A percentile compares a stretch with the other conserved stretches of the same genome.
phyloP scores from a whole-genome alignment of 2,797 vertebrate species.

The Sebastes dallii region DNA sequence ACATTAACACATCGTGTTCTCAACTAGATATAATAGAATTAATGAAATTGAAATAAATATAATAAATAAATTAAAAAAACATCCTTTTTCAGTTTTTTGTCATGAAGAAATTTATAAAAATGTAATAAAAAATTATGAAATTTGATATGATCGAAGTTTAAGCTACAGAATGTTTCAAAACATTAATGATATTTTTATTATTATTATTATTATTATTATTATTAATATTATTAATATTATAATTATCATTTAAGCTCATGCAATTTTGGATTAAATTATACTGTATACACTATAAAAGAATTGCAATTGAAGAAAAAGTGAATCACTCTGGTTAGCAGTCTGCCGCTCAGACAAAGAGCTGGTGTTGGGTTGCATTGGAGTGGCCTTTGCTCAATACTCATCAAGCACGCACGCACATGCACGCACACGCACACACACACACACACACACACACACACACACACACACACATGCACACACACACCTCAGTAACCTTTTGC shows the following conservation, averaged over 20 bases:
- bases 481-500: conserved; percentile 54
- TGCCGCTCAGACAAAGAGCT: conserved; percentile 68
- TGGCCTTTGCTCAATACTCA: conserved; percentile 74
- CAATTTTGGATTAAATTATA: background rate
- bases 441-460: conserved; percentile 31
- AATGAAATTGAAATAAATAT: background rate
- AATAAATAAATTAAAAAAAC: background rate
- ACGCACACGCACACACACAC: conserved; percentile 15
- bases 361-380: conserved; percentile 78
- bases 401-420: conserved; percentile 21
- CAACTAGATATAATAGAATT: background rate
- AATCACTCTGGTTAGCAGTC: conserved; percentile 36
- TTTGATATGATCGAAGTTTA: background rate
- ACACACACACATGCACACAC: conserved; percentile 37
- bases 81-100: background rate
- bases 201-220: background rate
- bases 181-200: background rate
- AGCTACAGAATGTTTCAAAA: background rate
- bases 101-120: background rate
- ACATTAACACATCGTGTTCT: conserved; percentile 15
- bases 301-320: conserved; percentile 31
- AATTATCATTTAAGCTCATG: background rate
- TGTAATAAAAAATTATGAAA: background rate
- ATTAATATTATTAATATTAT: background rate
- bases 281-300: background rate